Conservation (phyloP, 2,888 invertebrate species). For the Podotricha telesiphe region DNA sequence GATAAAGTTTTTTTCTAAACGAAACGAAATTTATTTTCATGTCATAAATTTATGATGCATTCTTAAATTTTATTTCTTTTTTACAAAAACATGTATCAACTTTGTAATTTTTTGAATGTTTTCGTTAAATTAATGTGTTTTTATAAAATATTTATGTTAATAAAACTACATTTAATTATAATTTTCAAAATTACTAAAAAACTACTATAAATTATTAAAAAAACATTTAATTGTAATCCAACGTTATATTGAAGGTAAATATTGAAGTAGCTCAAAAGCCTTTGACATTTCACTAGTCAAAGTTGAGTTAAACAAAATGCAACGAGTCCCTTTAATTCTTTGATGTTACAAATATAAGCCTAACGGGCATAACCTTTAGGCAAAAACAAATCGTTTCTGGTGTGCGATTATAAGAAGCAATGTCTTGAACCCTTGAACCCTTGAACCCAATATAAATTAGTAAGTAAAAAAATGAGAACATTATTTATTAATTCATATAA, state of each 20-base stretch:
- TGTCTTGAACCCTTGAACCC: background rate
- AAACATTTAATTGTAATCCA: too few species aligned
- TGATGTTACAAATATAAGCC: background rate
- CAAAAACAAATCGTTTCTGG: background rate
- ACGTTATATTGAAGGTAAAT: too few species aligned
- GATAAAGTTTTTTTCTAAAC: constrained; percentile 21
- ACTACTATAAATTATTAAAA: too few species aligned
- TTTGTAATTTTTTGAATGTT: too few species aligned
- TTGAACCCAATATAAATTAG: background rate
- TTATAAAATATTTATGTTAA: too few species aligned
- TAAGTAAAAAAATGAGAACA: background rate
- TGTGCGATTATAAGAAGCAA: background rate
- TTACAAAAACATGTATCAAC: too few species aligned
- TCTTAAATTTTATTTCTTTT: background rate
- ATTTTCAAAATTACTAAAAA: too few species aligned
- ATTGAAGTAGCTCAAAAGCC: background rate
- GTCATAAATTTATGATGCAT: background rate
- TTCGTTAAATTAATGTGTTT: too few species aligned
- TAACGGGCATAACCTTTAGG: too few species aligned
- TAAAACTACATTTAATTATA: too few species aligned
- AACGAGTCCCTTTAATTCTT: background rate
- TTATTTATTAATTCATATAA: too few species aligned
- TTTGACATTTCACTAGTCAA: background rate
- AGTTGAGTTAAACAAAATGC: background rate
- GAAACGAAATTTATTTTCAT: background rate